A percentile compares a stretch with the other conserved stretches of the same genome.
phyloP scores from a whole-genome alignment of 2,113 vertebrate species.

The Cinclus mexicanus region DNA sequence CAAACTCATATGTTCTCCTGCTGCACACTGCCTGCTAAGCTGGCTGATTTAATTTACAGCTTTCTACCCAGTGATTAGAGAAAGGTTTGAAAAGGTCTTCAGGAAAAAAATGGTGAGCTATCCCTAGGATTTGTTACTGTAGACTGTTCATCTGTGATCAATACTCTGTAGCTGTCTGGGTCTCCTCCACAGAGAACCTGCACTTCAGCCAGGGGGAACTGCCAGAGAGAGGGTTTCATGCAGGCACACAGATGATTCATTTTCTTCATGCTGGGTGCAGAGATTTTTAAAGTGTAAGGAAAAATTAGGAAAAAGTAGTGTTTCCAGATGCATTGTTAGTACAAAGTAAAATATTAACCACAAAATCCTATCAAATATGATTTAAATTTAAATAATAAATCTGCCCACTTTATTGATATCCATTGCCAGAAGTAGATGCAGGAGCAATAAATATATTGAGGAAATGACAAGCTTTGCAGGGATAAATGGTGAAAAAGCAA shows the following conservation, averaged over 20 bases:
- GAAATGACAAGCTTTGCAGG: not conserved
- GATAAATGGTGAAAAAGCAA: not conserved
- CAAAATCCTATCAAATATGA: not conserved
- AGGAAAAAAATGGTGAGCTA: conserved; percentile 52
- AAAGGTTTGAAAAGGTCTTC: conserved; percentile 75
- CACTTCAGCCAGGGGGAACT: conserved; percentile 1
- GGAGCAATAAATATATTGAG: not conserved
- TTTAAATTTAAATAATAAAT: not conserved
- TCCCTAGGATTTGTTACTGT: conserved; percentile 64
- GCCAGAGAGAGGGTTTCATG: not conserved
- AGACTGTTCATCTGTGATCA: conserved; percentile 58
- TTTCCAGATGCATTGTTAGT: not conserved
- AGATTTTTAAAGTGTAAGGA: not conserved
- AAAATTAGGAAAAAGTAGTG: not conserved
- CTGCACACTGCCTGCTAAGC: conserved; percentile 46
- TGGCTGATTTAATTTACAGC: conserved; percentile 68
- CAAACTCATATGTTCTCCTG: conserved; percentile 40
- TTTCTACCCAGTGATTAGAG: conserved; percentile 65
- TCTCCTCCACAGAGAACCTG: conserved; percentile 19
- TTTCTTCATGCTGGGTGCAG: not conserved
- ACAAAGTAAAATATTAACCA: not conserved
- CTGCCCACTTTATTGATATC: not conserved
- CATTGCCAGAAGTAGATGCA: not conserved
- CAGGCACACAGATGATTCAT: not conserved
- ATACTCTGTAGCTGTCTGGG: conserved; percentile 40